Base-by-base conservation (phyloP, 1,140 invertebrate genomes). In the Coptotermes formosanus region DNA sequence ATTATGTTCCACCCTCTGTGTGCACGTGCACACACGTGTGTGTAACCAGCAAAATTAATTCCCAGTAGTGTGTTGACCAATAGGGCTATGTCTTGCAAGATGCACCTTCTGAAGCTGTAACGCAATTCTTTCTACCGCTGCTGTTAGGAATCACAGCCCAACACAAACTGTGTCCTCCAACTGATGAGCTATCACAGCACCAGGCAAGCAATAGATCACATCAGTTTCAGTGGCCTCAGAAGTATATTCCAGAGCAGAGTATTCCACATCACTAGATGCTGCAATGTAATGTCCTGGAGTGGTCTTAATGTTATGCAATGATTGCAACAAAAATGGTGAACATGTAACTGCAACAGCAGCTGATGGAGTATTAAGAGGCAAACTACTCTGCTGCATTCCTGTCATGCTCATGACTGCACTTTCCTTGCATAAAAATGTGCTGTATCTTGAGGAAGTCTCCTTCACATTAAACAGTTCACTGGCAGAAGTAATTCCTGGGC, bases 151-250 rank as follows among this genome's bases (percentile, higher is more conserved):
- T 9, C 59, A 16, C 59, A 64, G 23, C n/a, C n/a, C 82, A 45
- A 45, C 82, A 45, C 82, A 45, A 4, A 82, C 6, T 21, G 82
- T 43, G n/a, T 82, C 82, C 44, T 82, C 82, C 82, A 82, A 82
- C n/a, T 45, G 38, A 12, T 25, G 82, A 64, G 59, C 59, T 7
- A 64, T 64, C 7, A 64, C 16, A 64, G 59, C 7, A 64, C 59
- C 59, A 11, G 59, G 59, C 23, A 16, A 19, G 23, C 59, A 64
- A 64, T 64, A 64, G 7, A 7, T 16, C 7, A 64, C 19, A 4
- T 64, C 59, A 64, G 19, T 25, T 64, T 64, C 59, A 48, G 6
- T 48, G 45, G 45, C 12, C 45, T 48, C 6, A 7, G 6, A 6
- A 48, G 12, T 48, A 48, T 6, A 48, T 48, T 12, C 45, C 45